Evolutionary conservation across 1,140 invertebrate genomes (phyloP), one percentile per base, ranked within the genome.

Genomic region (Macrosteles quadrilineatus): DNA sequence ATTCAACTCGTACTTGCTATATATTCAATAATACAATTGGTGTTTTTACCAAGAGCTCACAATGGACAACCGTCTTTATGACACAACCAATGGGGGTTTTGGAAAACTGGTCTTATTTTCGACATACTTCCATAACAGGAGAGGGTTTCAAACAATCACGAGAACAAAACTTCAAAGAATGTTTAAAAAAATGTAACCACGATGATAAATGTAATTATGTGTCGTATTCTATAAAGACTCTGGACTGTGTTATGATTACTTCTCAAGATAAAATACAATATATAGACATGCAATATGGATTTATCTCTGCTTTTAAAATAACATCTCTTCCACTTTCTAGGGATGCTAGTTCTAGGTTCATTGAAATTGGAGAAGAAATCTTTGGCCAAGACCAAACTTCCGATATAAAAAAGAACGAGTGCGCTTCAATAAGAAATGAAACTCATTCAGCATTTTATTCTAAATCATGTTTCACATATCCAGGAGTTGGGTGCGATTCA

Each of bases 1-100:
- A 69, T n/a, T 29, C n/a, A 12, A 31, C 17, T 21, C 53, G 36
- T 25, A 47, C 31, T 6, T 69, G 68, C 19, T 64, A 69, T 32
- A 59, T 69, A 3, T 69, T 31, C 55, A 31, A 69, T 29, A 63
- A 40, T 36, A 69, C 57, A 17, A 55, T 63, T 21, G 68, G 53
- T 3, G 63, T 27, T 2, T 45, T 68, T n/a, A 53, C 23, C 23
- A 19, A 66, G 43, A 65, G 55, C 40, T 17, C 47, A 21, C 27
- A 27, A 30, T 71, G 70, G 70, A 68, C 70, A 14, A 71, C 64
- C 2, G 64, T 71, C 6, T 57, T 71, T 19, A 68, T 71, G 66
- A 67, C 64, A 1, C 70, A 71, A 36, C 70, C 70, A 1, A 57
- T 25, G 4, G 64, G 64, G 12, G 43, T 71, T 2, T 19, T 71